These are phyloP conservation scores for Drosophila simulans DNA, from an alignment of 1,140 invertebrate species.

Conservation along the genomic window DNA sequence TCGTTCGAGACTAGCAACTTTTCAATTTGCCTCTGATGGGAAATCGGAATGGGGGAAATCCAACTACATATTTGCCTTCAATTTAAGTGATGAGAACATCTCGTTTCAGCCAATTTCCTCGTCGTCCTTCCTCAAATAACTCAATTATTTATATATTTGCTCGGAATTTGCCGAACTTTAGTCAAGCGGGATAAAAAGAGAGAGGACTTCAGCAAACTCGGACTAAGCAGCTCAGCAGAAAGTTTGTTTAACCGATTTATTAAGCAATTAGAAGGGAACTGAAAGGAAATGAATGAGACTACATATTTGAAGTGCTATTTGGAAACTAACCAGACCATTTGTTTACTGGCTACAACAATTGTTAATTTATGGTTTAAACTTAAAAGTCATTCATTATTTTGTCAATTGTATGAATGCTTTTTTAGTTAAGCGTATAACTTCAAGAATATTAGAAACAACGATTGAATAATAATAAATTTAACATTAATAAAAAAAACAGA, in stretches of 20 bases:
- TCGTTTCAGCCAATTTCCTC: constrained; percentile 35
- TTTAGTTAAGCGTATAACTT: too few species aligned
- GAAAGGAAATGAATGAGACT: not conserved
- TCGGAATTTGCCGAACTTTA: constrained; percentile 20
- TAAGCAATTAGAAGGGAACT: constrained; percentile 22
- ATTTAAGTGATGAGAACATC: constrained; percentile 47
- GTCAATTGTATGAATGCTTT: too few species aligned
- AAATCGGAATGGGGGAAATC: constrained; percentile 25
- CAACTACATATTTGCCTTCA: constrained; percentile 58
- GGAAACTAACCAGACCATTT: not conserved
- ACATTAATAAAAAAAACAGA: too few species aligned
- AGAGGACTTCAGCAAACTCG: constrained; percentile 3
- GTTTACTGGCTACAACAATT: not conserved
- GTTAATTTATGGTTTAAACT: not conserved
- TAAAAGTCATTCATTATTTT: too few species aligned
- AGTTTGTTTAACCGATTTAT: constrained; percentile 22
- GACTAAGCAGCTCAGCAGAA: constrained; percentile 12
- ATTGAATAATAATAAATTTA: not conserved
- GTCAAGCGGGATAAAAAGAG: constrained; percentile 1
- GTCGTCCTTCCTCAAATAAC: constrained; percentile 16
- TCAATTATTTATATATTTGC: constrained; percentile 63
- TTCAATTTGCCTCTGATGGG: constrained; percentile 65
- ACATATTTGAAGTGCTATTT: constrained; percentile 8
- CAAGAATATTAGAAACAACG: too few species aligned
- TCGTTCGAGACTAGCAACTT: constrained; percentile 55